Evolutionary conservation across 2,113 vertebrate species (phyloP).

Genomic region (Chionis minor): DNA sequence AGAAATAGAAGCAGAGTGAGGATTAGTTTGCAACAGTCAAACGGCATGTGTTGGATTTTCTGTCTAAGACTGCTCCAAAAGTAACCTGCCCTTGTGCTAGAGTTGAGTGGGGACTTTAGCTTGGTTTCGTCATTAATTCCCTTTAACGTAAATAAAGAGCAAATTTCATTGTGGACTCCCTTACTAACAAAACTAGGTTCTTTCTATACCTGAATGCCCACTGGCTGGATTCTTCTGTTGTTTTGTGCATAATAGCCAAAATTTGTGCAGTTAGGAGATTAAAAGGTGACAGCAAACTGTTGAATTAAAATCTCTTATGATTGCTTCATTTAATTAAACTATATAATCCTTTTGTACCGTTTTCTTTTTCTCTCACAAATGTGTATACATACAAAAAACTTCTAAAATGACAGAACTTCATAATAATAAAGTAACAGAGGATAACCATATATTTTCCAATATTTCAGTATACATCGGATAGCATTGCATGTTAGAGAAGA

Average conservation of each 20-base stretch:
- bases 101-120: constrained; percentile 29
- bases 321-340: neutral
- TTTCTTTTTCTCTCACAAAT: neutral
- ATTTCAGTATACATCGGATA: neutral
- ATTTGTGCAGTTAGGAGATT: neutral
- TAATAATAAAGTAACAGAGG: neutral
- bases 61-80: constrained; percentile 35
- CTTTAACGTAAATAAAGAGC: neutral
- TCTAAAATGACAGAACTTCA: neutral
- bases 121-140: constrained; percentile 31
- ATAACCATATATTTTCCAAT: neutral
- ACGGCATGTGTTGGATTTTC: constrained; percentile 73
- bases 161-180: neutral
- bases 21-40: constrained; percentile 84
- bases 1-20: constrained; percentile 52
- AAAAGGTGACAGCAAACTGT: neutral
- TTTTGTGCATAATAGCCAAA: neutral
- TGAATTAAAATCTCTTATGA: neutral
- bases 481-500: neutral
- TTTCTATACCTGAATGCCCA: neutral
- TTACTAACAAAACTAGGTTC: constrained; percentile 7
- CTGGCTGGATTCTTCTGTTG: rapidly evolving
- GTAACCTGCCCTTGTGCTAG: neutral
- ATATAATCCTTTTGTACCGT: neutral
- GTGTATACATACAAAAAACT: neutral